A percentile compares a stretch with the other conserved stretches of the same genome.
Evolutionary conservation across 2,797 vertebrate genomes (phyloP).

Genomic region (Liasis olivaceus): DNA sequence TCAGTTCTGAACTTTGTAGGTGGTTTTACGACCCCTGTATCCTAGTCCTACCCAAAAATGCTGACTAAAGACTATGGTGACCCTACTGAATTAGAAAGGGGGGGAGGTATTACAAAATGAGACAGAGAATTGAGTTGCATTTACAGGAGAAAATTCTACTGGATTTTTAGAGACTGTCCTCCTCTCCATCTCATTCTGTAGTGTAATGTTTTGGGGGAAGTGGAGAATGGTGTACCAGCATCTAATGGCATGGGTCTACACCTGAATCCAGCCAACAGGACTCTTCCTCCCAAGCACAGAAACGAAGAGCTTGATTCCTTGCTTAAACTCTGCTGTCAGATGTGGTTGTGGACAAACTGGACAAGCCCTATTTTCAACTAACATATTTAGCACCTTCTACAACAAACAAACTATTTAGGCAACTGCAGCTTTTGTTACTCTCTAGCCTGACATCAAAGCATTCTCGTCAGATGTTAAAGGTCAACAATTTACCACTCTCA

Average conservation of each 20-base stretch:
- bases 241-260: not conserved
- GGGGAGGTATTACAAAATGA: not conserved
- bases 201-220: not conserved
- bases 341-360: not conserved
- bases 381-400: not conserved
- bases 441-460: not conserved
- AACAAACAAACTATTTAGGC: conserved; percentile 19
- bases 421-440: not conserved
- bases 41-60: not conserved
- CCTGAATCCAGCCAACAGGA: not conserved
- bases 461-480: not conserved
- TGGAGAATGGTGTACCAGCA: not conserved
- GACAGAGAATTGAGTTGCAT: not conserved
- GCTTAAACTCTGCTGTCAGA: not conserved
- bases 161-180: not conserved
- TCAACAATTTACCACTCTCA: not conserved
- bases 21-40: not conserved
- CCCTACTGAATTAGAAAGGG: not conserved
- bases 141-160: not conserved
- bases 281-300: not conserved
- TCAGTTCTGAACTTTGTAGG: not conserved
- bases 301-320: not conserved
- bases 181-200: not conserved
- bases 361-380: conserved; percentile 4
- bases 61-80: not conserved